Evolutionary conservation across 1,140 invertebrate genomes (phyloP).

Genomic region (Vollenhovia emeryi): DNA sequence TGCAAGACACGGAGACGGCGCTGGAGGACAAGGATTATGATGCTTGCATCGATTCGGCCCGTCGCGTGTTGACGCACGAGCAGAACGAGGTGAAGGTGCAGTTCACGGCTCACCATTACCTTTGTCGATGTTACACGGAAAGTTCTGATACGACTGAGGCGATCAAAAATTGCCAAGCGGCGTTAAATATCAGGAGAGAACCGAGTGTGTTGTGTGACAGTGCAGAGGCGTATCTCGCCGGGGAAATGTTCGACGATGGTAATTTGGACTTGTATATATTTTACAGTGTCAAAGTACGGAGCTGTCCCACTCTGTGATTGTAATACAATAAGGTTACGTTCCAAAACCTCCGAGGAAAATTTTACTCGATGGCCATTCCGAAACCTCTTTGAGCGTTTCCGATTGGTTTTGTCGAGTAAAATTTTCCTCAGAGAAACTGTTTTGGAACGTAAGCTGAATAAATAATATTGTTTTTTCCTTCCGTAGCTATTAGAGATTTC

Average conservation of each 20-base stretch:
- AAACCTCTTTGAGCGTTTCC: no score
- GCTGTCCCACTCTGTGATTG: neutral
- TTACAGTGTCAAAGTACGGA: neutral
- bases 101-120: constrained; percentile 90
- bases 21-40: constrained; percentile 89
- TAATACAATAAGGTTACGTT: no score
- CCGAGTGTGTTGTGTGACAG: constrained; percentile 94
- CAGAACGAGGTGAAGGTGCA: constrained; percentile 89
- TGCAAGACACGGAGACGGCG: constrained; percentile 90
- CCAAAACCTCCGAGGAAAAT: no score
- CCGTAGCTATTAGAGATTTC: constrained; percentile 94
- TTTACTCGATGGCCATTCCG: no score
- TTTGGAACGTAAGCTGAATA: no score
- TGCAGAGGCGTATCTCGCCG: constrained; percentile 95
- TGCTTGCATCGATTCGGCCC: constrained; percentile 91
- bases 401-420: no score
- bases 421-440: no score
- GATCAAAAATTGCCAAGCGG: constrained; percentile 92
- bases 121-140: constrained; percentile 90
- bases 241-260: constrained; percentile 98
- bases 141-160: constrained; percentile 86
- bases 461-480: constrained; percentile 30
- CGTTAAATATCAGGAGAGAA: constrained; percentile 92
- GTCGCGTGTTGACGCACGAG: constrained; percentile 90
- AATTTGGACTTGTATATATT: constrained; percentile 65